Conservation (phyloP, 2,888 invertebrate genomes). For the Drosophila neotestacea region DNA sequence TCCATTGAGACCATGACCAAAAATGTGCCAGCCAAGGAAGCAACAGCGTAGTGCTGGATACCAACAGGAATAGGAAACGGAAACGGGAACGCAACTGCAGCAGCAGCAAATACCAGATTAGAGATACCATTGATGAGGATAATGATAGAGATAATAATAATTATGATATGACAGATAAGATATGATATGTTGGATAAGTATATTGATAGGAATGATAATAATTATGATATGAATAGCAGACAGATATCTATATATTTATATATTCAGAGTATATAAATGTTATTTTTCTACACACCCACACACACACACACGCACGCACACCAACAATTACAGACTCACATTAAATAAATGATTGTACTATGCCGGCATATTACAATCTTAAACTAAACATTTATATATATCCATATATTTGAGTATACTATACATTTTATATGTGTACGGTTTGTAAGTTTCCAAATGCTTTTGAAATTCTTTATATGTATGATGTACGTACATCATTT, state of each 20-base stretch:
- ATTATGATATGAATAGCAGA: background rate
- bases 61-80: slow-evolving; percentile 18
- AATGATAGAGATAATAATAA: background rate
- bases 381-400: slow-evolving; percentile 16
- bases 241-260: slow-evolving; percentile 7
- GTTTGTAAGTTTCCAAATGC: slow-evolving; percentile 6
- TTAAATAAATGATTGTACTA: slow-evolving; percentile 10
- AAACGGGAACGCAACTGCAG: background rate
- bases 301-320: background rate
- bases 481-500: background rate
- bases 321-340: background rate
- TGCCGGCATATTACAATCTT: slow-evolving; percentile 15
- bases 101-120: background rate
- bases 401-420: background rate
- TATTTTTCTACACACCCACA: slow-evolving; percentile 35
- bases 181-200: background rate
- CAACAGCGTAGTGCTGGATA: slow-evolving; percentile 29
- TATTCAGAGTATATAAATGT: slow-evolving; percentile 25
- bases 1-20: slow-evolving; percentile 42
- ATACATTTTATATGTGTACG: slow-evolving; percentile 22
- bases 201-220: background rate
- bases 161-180: too few species aligned
- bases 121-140: background rate
- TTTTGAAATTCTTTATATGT: slow-evolving; percentile 23
- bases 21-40: slow-evolving; percentile 26